Base-by-base conservation (phyloP, 2,888 invertebrate species). In the Adela reaumurella region DNA sequence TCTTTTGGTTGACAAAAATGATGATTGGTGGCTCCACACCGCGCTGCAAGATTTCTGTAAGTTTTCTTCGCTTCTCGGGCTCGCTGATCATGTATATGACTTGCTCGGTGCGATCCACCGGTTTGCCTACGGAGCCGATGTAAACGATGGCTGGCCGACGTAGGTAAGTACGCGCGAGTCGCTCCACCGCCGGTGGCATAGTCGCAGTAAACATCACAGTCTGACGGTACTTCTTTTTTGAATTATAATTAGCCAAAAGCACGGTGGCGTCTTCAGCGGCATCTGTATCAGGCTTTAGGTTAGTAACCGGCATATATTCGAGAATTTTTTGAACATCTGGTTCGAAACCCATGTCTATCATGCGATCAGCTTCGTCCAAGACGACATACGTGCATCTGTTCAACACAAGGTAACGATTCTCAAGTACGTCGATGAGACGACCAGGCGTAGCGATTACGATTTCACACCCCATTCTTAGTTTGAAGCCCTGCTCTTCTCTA, bases 161-260 rank as follows among this genome's bases (percentile, higher is more conserved):
- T 18, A 99, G 79, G 73, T 99, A 99, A 24, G 89, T 92, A 53
- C 97, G 83, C 0, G 99, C 99, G 53, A 99, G 76, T 52, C 98
- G 83, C 76, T 99, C 99, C 2, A 99, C 97, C 2, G 97, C 94
- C 0, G 97, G 90, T 8, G 97, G 97, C 99, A 99, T 99, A 55
- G 99, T 99, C 2, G 99, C 99, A 46, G 99, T 99, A 73, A 99
- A 99, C 99, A 99, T 99, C 67, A 99, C 99, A 61, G 99, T 99
- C 89, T 97, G 97, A 67, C 97, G 83, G 70, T 92, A 99, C 69
- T 99, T 99, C 68, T 97, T 92, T 70, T 96, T 97, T 0, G 94
- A 88, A 63, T 91, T 88, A 64, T 97, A 98, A 71, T 99, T 98
- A 28, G 90, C 92, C 71, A 97, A 83, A 49, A 99, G 78, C 57